Conservation (phyloP, 2,113 vertebrate genomes). For the Aythya baeri region DNA sequence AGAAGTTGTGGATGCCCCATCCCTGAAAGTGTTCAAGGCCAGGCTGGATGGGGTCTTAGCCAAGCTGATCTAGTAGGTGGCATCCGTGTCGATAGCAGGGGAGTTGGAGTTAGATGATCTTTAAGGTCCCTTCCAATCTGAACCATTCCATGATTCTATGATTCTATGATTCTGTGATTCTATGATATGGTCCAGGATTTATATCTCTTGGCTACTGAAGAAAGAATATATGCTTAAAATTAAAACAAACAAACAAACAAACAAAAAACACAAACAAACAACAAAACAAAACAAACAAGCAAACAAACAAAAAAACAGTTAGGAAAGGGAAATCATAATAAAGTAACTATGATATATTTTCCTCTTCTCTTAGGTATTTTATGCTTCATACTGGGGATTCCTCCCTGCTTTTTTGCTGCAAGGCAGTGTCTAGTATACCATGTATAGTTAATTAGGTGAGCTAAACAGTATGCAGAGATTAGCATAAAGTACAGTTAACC, state of each 20-base stretch:
- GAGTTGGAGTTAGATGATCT: no score
- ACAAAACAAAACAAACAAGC: neutral
- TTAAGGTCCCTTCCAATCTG: no score
- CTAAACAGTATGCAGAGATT: constrained; percentile 52
- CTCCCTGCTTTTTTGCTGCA: neutral
- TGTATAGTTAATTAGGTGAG: constrained; percentile 57
- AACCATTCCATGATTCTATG: no score
- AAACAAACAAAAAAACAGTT: neutral
- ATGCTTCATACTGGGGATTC: neutral
- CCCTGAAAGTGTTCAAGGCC: no score
- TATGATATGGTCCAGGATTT: neutral
- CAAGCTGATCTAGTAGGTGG: no score
- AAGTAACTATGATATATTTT: neutral
- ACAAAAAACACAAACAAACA: neutral
- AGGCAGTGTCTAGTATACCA: neutral
- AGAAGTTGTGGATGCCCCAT: no score
- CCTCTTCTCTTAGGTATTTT: neutral
- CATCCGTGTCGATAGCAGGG: no score
- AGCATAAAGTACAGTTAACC: constrained; percentile 54
- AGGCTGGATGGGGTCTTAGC: no score
- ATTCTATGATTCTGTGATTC: no score
- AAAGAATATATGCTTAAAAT: neutral
- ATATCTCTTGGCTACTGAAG: neutral
- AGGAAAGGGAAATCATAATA: neutral
- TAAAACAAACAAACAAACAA: no score